Percentiles rank a stretch among this genome's conserved stretches.
phyloP scores from a whole-genome alignment of 2,888 invertebrate species.

The Polia nebulosa region DNA sequence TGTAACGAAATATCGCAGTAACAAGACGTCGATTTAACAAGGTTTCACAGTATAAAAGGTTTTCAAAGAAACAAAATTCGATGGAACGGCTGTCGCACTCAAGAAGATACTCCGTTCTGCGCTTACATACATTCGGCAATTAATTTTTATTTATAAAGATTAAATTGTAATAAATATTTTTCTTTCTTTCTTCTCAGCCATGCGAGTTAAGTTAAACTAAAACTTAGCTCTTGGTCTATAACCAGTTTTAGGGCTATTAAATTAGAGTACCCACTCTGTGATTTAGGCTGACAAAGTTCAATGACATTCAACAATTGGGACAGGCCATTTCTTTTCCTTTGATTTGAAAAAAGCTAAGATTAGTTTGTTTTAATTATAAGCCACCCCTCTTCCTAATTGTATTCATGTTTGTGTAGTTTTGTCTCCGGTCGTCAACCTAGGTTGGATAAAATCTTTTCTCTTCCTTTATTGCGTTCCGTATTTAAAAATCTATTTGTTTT shows the following conservation, averaged over 20 bases:
- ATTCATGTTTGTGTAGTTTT: slow-evolving; percentile 5
- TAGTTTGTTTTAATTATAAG: slow-evolving; percentile 47
- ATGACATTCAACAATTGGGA: slow-evolving; percentile 36
- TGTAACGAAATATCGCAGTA: too few relatives aligned
- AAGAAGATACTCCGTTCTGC: too few relatives aligned
- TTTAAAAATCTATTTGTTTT: background rate
- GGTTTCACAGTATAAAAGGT: too few relatives aligned
- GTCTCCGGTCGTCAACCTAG: slow-evolving; percentile 20
- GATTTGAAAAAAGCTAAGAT: slow-evolving; percentile 22
- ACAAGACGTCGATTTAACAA: too few relatives aligned
- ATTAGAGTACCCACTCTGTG: slow-evolving; percentile 5
- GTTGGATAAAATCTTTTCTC: background rate
- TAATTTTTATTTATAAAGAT: too few relatives aligned
- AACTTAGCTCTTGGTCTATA: background rate
- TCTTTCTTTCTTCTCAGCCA: too few relatives aligned
- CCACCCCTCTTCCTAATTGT: slow-evolving; percentile 10
- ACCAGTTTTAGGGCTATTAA: background rate
- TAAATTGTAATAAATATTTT: too few relatives aligned
- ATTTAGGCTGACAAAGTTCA: slow-evolving; percentile 50
- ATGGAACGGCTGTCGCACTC: too few relatives aligned
- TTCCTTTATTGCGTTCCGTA: background rate
- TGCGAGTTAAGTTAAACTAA: background rate
- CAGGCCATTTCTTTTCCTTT: slow-evolving; percentile 25
- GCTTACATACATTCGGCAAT: too few relatives aligned
- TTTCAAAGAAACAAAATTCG: too few relatives aligned